Evolutionary conservation across 2,888 invertebrate genomes (phyloP).

Genomic region (Drosophila subsilvestris): DNA sequence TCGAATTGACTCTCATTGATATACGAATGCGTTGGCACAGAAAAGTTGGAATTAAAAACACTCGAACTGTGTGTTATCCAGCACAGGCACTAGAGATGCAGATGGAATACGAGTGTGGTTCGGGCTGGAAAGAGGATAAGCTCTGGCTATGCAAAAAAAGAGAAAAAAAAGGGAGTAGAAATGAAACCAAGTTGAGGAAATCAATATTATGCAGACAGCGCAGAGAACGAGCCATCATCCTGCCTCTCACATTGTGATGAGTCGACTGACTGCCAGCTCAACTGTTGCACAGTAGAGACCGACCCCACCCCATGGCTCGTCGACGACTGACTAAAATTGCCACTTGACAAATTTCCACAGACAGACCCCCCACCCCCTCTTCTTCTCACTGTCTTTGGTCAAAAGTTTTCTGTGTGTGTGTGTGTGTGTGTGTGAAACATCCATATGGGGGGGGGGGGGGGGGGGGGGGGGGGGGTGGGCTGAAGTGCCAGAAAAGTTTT

Average conservation of each 20-base stretch:
- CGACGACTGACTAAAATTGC: constrained; percentile 39
- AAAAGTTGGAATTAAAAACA: constrained; percentile 78
- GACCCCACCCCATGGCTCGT: constrained; percentile 1
- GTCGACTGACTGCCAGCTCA: constrained; percentile 31
- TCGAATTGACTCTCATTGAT: constrained; percentile 53
- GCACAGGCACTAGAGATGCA: constrained; percentile 40
- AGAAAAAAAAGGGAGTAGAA: not conserved
- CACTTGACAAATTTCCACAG: constrained; percentile 62
- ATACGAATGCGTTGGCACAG: constrained; percentile 55
- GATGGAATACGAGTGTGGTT: constrained; percentile 29
- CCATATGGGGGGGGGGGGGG: not conserved
- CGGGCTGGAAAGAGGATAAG: constrained; percentile 36
- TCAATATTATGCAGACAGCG: constrained; percentile 63
- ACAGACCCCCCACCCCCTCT: not conserved
- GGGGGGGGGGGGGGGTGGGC: not conserved
- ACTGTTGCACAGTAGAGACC: constrained; percentile 41
- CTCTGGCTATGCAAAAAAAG: constrained; percentile 20
- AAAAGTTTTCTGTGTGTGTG: constrained; percentile 34
- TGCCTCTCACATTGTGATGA: constrained; percentile 21
- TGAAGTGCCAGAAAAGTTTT: constrained; percentile 48
- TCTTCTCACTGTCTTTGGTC: not conserved
- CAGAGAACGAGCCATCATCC: constrained; percentile 21
- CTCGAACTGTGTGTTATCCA: constrained; percentile 69
- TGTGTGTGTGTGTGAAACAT: constrained; percentile 22
- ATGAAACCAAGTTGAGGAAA: constrained; percentile 40